Evolutionary conservation across 2,888 invertebrate species (phyloP), one percentile per base, ranked within the genome.

Genomic region (Standfussiana lucernea): DNA sequence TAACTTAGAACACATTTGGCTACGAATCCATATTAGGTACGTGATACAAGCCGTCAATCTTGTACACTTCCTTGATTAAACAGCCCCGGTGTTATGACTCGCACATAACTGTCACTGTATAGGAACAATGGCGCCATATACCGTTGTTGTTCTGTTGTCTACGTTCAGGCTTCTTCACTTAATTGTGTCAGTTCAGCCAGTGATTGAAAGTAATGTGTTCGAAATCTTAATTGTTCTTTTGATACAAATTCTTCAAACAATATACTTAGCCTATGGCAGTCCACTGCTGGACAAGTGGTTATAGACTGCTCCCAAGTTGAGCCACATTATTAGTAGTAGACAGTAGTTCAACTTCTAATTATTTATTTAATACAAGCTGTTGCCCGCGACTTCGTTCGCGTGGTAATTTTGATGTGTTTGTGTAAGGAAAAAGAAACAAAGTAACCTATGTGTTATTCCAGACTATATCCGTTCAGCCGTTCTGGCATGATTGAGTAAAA

Each of bases 11-110:
- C 50, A 69, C 42, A 79, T 79, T 50, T 11, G 28, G 45, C 32
- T 80, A 66, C 8, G n/a, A 21, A 35, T 37, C 32, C 50, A 37
- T 68, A 59, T 47, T 45, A 53, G 53, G 53, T 13, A 77, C 73
- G 61, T 32, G 59, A 18, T 72, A 72, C 13, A 47, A 71, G n/a
- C 77, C 56, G 61, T 65, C 71, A 81, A 85, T 85, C 82, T 77
- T 85, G 77, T n/a, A 85, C 77, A 72, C 83, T 85, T 82, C 77
- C 78, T 82, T 83, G 66, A 75, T 83, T 85, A 83, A 85, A 85
- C 62, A 66, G n/a, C 68, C 59, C 10, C 18, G 28, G 40, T 64
- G 83, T 75, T 85, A 82, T 72, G 62, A 64, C 40, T 59, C 59
- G 56, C 4, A 77, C 69, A 61, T 78, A 77, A 75, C 77, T 73